Evolutionary conservation across 1,140 invertebrate species (phyloP).

Genomic region (Aradophagus sp.): DNA sequence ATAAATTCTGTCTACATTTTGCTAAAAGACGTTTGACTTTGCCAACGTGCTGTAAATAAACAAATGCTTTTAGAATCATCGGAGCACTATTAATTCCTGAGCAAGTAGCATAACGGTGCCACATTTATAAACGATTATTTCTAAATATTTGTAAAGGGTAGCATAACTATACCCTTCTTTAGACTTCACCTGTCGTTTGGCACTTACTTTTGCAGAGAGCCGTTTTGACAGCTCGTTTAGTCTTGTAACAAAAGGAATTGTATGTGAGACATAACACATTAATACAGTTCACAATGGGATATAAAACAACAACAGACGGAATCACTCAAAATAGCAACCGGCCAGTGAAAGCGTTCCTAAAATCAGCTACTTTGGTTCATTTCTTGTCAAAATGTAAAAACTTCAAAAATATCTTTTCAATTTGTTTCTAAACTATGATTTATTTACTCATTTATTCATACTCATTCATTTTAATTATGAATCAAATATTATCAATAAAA

Average conservation of each 20-base stretch:
- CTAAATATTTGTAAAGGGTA: conserved; percentile 9
- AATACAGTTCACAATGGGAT: conserved; percentile 16
- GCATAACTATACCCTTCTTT: neutral
- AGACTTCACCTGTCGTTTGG: too few relatives aligned
- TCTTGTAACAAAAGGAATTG: neutral
- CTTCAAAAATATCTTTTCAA: too few relatives aligned
- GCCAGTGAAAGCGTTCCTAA: conserved; percentile 16
- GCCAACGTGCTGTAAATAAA: conserved; percentile 10
- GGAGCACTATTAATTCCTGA: neutral
- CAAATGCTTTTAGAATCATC: conserved; percentile 1
- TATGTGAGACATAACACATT: conserved; percentile 7
- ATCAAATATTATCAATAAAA: too few relatives aligned
- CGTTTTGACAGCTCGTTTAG: neutral
- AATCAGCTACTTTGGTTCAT: too few relatives aligned
- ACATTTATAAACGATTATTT: conserved; percentile 18
- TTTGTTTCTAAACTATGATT: too few relatives aligned
- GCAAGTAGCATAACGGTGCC: conserved; percentile 28
- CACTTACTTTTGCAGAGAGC: neutral
- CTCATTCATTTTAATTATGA: too few relatives aligned
- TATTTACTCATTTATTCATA: too few relatives aligned
- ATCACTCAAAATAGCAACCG: conserved; percentile 32
- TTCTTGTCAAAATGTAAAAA: too few relatives aligned
- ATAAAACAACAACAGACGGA: conserved; percentile 13
- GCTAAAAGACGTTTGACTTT: too few relatives aligned
- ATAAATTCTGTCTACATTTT: too few relatives aligned